phyloP scores from a whole-genome alignment of 2,888 invertebrate species.

The Callosobruchus maculatus region DNA sequence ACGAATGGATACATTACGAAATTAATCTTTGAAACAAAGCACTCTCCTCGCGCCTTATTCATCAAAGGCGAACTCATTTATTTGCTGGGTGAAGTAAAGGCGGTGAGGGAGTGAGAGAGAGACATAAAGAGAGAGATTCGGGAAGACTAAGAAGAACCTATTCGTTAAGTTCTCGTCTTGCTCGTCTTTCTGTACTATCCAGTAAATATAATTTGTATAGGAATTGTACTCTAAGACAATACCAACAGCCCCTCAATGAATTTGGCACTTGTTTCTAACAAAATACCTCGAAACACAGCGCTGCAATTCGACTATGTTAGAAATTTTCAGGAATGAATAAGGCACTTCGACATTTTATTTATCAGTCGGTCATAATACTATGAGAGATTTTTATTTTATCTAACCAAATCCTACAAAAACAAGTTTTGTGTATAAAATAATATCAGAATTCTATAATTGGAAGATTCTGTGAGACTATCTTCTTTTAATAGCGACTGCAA shows the following conservation, averaged over 20 bases:
- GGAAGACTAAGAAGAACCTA: constrained; percentile 36
- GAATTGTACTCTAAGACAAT: constrained; percentile 2
- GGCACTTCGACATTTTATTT: too few species aligned
- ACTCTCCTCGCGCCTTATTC: constrained; percentile 46
- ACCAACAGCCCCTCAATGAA: neutral
- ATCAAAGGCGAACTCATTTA: constrained; percentile 47
- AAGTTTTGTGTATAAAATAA: too few species aligned
- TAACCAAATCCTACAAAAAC: too few species aligned
- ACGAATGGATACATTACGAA: constrained; percentile 48
- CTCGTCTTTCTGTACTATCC: constrained; percentile 1
- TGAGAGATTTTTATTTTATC: too few species aligned
- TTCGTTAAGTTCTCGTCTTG: constrained; percentile 36
- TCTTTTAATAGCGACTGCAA: too few species aligned
- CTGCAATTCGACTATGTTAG: too few species aligned
- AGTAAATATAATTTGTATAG: constrained; percentile 1
- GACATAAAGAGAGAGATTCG: constrained; percentile 38
- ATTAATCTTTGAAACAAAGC: constrained; percentile 50
- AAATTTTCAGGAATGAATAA: too few species aligned
- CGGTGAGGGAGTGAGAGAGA: constrained; percentile 8
- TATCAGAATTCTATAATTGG: too few species aligned
- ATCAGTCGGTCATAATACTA: too few species aligned
- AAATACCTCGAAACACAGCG: neutral
- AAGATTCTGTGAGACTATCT: too few species aligned
- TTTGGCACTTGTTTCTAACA: neutral
- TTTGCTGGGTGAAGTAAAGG: constrained; percentile 21